Percentiles rank a stretch among this genome's conserved stretches.
Conservation (phyloP, 2,888 invertebrate genomes). For the Eupithecia tripunctaria region DNA sequence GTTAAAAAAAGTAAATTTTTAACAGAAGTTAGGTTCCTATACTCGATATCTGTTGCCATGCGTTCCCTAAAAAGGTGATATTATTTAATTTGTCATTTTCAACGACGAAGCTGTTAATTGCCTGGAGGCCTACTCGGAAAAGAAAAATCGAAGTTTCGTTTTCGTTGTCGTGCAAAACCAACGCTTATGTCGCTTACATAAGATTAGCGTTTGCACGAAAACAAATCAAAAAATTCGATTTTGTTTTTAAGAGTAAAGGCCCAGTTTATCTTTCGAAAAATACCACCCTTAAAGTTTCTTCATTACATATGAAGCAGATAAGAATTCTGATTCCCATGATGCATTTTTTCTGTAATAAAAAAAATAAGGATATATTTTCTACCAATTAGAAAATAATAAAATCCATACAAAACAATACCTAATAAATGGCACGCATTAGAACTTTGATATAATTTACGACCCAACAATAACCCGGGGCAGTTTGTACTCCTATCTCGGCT, state of each 20-base stretch:
- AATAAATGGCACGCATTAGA: not conserved
- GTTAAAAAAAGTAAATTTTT: too few species aligned
- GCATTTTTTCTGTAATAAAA: not conserved
- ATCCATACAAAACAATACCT: not conserved
- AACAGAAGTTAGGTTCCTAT: not conserved
- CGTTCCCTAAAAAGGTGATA: not conserved
- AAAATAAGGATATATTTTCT: not conserved
- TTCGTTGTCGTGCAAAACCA: too few species aligned
- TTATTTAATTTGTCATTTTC: too few species aligned
- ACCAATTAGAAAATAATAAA: not conserved
- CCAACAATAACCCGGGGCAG: conserved; percentile 3
- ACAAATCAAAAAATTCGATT: too few species aligned
- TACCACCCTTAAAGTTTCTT: not conserved
- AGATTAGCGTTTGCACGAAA: too few species aligned
- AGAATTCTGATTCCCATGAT: too few species aligned
- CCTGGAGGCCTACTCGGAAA: too few species aligned
- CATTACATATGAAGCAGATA: not conserved
- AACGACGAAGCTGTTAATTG: too few species aligned
- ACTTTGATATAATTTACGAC: not conserved
- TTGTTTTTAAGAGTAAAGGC: too few species aligned
- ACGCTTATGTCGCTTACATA: too few species aligned
- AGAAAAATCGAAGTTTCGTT: too few species aligned
- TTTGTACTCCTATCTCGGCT: conserved; percentile 42
- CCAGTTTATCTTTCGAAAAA: not conserved
- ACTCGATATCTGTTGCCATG: too few species aligned